Conservation (phyloP, 1,140 invertebrate genomes). For the Neodiprion pinetum region DNA sequence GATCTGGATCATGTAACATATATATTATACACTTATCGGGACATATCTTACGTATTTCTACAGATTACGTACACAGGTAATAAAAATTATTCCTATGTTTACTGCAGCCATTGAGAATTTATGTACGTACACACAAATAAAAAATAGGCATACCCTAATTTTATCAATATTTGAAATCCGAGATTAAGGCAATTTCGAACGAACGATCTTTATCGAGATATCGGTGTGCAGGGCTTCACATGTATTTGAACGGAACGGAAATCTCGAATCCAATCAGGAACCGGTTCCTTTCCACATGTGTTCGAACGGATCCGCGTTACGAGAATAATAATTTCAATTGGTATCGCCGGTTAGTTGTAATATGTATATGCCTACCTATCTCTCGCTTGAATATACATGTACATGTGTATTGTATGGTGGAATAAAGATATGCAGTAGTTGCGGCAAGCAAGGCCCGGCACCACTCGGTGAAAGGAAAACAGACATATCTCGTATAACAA, state of each 20-base stretch:
- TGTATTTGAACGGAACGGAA: background rate
- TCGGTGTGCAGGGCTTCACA: too few species aligned
- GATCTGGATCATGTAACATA: too few species aligned
- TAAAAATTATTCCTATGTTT: too few species aligned
- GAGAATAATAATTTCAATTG: conserved; percentile 51
- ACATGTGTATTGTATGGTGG: conserved; percentile 33
- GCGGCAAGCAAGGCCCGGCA: conserved; percentile 41
- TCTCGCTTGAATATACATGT: conserved; percentile 13
- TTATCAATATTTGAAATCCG: too few species aligned
- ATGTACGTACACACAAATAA: too few species aligned
- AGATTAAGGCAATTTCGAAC: too few species aligned
- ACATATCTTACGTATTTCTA: too few species aligned
- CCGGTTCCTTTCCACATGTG: background rate
- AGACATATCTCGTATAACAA: conserved; percentile 25
- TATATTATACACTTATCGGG: too few species aligned
- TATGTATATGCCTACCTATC: conserved; percentile 25
- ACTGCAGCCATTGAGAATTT: too few species aligned
- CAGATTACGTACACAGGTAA: too few species aligned
- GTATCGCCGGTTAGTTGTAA: conserved; percentile 38
- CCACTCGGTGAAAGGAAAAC: conserved; percentile 59
- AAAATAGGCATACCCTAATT: too few species aligned
- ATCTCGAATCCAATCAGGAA: background rate
- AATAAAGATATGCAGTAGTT: conserved; percentile 48
- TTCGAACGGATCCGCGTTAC: conserved; percentile 24
- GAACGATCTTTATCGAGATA: too few species aligned